Evolutionary conservation across 2,113 vertebrate genomes (phyloP), one percentile per base, ranked within the genome.

Genomic region (Scartelaos histophorus): DNA sequence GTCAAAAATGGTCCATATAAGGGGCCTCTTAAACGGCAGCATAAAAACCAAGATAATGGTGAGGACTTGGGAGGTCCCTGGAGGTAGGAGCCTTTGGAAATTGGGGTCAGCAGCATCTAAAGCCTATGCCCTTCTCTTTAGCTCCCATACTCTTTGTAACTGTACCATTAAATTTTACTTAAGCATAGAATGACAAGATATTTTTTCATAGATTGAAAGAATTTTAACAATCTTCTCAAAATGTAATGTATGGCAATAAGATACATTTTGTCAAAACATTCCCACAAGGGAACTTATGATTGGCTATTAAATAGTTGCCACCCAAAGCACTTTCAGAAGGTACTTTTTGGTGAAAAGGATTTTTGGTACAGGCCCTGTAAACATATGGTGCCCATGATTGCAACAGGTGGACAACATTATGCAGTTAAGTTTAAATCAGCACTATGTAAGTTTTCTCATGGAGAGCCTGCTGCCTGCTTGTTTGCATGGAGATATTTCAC

Each of bases 71-170:
- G 90, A 88, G 87, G 90, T 90, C 88, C 73, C 86, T 75, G 66
- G 71, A 88, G 83, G 81, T 69, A 62, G 58, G 78, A 74, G 78
- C 76, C 78, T 82, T 82, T 82, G 74, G 71, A 90, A 89, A 90
- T 90, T 87, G 85, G 88, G 88, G 90, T 91, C 90, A 92, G 82
- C 78, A 74, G 35, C 70, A 85, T 86, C 70, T 76, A 67, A 73
- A 79, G 71, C 69, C 66, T 66, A 51, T 74, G 74, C 73, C 79
- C 72, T 80, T 62, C 80, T 72, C 75, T 68, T 65, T 13, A 70
- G 71, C 21, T 46, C 17, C 54, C 0, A 49, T 69, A 58, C 68
- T 70, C 71, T 60, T 74, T 47, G 66, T 73, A 78, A 82, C 78
- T 79, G 79, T 82, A 58, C 16, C 0, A 47, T 71, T 82, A 67